phyloP scores from a whole-genome alignment of 2,113 vertebrate genomes.

The Martes martes region DNA sequence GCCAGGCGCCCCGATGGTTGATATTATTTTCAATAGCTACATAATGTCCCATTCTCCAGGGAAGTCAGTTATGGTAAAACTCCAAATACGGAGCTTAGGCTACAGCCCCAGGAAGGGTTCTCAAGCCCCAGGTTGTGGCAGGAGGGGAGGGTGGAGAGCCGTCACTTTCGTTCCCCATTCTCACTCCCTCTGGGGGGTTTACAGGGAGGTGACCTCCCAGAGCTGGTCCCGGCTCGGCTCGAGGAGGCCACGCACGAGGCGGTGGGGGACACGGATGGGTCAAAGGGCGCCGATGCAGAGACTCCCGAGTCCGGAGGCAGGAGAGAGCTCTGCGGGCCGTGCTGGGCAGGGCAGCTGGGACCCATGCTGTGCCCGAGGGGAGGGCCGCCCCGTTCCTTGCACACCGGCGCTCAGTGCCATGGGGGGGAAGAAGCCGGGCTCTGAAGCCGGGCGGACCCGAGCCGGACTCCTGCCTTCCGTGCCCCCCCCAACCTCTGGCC shows the following conservation, averaged over 20 bases:
- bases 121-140: background rate
- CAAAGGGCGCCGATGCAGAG: background rate
- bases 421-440: background rate
- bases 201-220: background rate
- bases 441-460: background rate
- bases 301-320: background rate
- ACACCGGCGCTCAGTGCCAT: background rate
- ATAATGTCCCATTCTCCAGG: background rate
- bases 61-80: background rate
- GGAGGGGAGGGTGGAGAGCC: background rate
- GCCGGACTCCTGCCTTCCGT: background rate
- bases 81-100: background rate
- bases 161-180: background rate
- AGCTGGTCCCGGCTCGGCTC: background rate
- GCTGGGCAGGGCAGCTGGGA: background rate
- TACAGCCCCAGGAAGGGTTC: background rate
- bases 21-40: background rate
- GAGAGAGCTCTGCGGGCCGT: background rate
- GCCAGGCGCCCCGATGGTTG: too few relatives aligned
- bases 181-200: background rate
- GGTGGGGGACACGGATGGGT: too few relatives aligned
- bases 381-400: background rate
- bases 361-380: rapidly evolving
- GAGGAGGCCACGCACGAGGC: background rate
- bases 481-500: background rate